These are phyloP conservation scores for Scolanthus callimorphus DNA, from an alignment of 92 coral and sea anemone species.

Conservation along the genomic window DNA sequence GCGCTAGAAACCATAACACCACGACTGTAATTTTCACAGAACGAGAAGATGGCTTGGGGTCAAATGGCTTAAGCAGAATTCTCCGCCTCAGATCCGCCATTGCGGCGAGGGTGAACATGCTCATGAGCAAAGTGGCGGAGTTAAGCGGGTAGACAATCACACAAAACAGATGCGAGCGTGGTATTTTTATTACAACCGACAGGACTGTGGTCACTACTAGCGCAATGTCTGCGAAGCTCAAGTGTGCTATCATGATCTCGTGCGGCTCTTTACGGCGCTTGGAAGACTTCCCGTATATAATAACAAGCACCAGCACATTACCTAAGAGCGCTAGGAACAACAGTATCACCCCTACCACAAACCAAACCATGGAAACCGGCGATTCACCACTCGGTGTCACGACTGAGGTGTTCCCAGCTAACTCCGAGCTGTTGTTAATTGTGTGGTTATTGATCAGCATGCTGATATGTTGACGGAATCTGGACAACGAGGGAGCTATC, in stretches of 20 bases:
- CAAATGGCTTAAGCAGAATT: constrained; percentile 2
- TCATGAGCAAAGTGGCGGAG: not conserved
- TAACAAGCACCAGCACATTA: constrained; percentile 1
- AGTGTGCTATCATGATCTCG: not conserved
- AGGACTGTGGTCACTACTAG: not conserved
- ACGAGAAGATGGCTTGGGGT: not conserved
- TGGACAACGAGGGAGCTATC: no score
- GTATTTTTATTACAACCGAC: not conserved
- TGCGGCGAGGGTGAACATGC: constrained; percentile 3
- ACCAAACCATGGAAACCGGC: no score
- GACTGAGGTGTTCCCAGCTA: no score
- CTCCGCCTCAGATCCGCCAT: not conserved
- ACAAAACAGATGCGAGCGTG: not conserved
- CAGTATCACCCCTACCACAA: not conserved
- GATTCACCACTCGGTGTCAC: no score
- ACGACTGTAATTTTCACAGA: not conserved
- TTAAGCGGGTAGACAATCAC: not conserved
- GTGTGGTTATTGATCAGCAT: no score
- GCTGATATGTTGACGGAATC: no score
- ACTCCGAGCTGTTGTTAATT: no score
- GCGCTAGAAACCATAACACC: constrained; percentile 10
- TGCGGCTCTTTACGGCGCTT: not conserved
- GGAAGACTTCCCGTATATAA: not conserved
- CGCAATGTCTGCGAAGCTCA: not conserved
- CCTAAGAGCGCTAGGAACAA: not conserved